Base-by-base conservation (phyloP, 2,113 vertebrate species). In the Athene noctua region DNA sequence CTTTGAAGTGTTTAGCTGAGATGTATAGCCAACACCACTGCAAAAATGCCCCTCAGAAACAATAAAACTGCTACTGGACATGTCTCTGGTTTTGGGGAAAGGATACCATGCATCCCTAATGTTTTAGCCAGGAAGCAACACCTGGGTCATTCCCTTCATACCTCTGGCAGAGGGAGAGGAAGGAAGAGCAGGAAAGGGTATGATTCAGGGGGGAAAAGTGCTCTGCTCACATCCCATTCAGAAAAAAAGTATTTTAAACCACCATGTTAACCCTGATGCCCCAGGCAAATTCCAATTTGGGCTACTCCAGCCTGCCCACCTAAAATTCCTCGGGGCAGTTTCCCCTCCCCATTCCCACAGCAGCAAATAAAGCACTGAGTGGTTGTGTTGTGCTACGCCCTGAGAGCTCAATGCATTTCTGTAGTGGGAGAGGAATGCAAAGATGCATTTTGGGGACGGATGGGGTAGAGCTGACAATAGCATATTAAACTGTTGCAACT, bases 401-500 rank as follows among this genome's bases (percentile, higher is more conserved):
- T 11, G n/a, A 66, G 67, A 89, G 47, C 29, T 38, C 22, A 77
- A 8, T 59, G 59, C 78, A 82, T 77, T 86, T 94, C 92, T 92
- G 70, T 29, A 89, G 80, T 87, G 83, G 88, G 89, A 91, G 54
- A 86, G n/a, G 74, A 95, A 92, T 70, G 86, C 58, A 75, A 32
- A 81, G 77, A 87, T 86, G 61, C 44, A 89, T 89, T 93, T 94
- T 6, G 4, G 65, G 44, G 86, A 94, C 0, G 5, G 26, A 62
- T 5, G 27, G 54, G 17, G 16, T 26, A 92, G 36, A 75, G 78
- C 58, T 84, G 86, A 89, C 88, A 89, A 55, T 0, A 46, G 47
- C 54, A 42, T 19, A 73, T 54, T 47, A 46, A 84, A 21, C 59
- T n/a, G 44, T 11, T 79, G 66, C 61, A 74, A 89, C 30, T 27